Evolutionary conservation across 2,113 vertebrate species (phyloP), one percentile per base, ranked within the genome.

Genomic region (Neogobius melanostomus): DNA sequence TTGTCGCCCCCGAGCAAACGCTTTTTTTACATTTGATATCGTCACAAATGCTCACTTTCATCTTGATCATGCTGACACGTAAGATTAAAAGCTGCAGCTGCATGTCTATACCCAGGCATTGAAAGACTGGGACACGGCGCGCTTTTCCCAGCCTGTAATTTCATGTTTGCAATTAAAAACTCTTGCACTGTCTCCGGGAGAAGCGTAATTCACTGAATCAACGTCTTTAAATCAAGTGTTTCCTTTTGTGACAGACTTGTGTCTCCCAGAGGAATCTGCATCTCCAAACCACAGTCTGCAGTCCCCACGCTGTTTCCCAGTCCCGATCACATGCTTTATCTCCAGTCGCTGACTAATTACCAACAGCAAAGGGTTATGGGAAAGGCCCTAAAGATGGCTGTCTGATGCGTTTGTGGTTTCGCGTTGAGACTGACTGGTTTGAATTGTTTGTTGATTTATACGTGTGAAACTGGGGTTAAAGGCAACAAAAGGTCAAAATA

Each of bases 81-180:
- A 67, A 81, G 77, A 66, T 83, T 83, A 84, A 68, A 86, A 90
- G 89, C 76, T 85, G 80, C 86, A 88, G 79, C 82, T 77, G 67
- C 62, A 68, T 62, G 82, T 86, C 83, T 85, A 36, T 36, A 82
- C 82, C 88, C 87, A 88, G 92, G 88, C 87, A 90, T 87, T 90
- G 82, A 69, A 78, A 83, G 80, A 54, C 66, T 60, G 53, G 77
- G 69, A 81, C 72, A 73, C 69, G 50, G 85, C 86, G 77, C 77
- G 82, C 61, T 86, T 87, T 36, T 85, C 89, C 86, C 75, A 71
- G 88, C 83, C 91, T 90, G 86, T 93, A 90, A 92, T 93, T 93
- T 91, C 79, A 88, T 89, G 88, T 81, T 89, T 64, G 89, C 90
- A 92, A 92, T 93, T 93, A 91, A 93, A 92, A 89, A 80, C 79